These are phyloP conservation scores for Acrossocheilus wenchowensis DNA, from an alignment of 2,797 vertebrate genomes.

Conservation along the genomic window DNA sequence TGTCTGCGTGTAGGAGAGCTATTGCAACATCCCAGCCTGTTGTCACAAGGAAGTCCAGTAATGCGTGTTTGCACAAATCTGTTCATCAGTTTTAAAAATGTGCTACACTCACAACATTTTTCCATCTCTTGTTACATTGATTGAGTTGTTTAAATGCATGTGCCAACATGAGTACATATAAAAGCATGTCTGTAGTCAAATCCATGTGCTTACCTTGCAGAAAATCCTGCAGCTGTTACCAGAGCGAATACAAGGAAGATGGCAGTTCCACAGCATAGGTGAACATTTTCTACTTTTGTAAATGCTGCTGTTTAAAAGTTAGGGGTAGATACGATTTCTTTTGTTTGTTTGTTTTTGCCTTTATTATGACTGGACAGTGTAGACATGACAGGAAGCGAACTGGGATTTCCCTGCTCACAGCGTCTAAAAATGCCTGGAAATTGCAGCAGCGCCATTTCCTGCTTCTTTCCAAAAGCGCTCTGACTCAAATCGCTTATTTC, in stretches of 20 bases:
- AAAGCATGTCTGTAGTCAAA: background rate
- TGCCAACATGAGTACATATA: background rate
- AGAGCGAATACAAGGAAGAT: slow-evolving; percentile 94
- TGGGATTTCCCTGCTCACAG: no score
- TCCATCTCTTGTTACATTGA: background rate
- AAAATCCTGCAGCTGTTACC: slow-evolving; percentile 99
- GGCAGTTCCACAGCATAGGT: slow-evolving; percentile 99
- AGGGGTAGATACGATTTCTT: background rate
- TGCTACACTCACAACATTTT: background rate
- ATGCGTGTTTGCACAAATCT: slow-evolving; percentile 8
- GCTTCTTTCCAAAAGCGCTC: no score
- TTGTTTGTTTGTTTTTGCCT: no score
- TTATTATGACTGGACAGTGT: no score
- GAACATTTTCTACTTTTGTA: slow-evolving; percentile 54
- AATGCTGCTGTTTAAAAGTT: background rate
- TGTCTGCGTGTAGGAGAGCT: background rate
- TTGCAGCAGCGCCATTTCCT: no score
- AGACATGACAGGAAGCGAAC: no score
- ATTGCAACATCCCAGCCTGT: slow-evolving; percentile 25
- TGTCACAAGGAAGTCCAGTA: background rate
- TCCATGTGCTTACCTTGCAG: slow-evolving; percentile 68
- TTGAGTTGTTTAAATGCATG: background rate
- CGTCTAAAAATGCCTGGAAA: no score
- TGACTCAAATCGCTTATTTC: no score
- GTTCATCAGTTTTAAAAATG: slow-evolving; percentile 3